These are phyloP conservation scores for Diplosoma virens DNA, from an alignment of 23 tunicate genomes.

Conservation along the genomic window DNA sequence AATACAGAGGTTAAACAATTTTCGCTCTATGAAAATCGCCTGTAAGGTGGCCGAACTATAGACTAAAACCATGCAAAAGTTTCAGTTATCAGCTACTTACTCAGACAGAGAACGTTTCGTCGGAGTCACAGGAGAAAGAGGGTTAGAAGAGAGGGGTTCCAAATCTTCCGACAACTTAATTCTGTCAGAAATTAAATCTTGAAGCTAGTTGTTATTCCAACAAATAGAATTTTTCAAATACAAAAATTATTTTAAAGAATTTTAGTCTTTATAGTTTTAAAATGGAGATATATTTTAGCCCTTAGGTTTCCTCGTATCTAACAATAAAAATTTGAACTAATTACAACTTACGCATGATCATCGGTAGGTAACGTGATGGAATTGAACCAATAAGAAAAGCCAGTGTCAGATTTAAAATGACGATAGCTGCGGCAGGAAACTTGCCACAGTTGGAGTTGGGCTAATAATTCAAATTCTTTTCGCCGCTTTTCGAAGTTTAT, in stretches of 20 bases:
- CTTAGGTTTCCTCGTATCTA: not conserved
- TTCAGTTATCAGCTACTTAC: slow-evolving; percentile 44
- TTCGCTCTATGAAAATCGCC: no score
- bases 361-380: slow-evolving; percentile 63
- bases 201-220: no score
- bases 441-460: slow-evolving; percentile 93
- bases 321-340: not conserved
- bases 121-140: slow-evolving; percentile 37
- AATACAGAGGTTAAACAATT: no score
- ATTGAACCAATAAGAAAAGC: slow-evolving; percentile 55
- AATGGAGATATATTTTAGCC: no score
- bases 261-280: no score
- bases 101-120: slow-evolving; percentile 30
- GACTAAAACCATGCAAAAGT: no score
- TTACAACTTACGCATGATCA: slow-evolving; percentile 68
- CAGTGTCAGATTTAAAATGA: slow-evolving; percentile 33
- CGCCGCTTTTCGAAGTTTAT: slow-evolving; percentile 92
- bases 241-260: no score
- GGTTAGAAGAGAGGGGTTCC: slow-evolving; percentile 13
- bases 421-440: slow-evolving; percentile 74
- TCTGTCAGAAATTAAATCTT: not conserved
- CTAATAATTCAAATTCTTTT: slow-evolving; percentile 86
- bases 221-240: no score
- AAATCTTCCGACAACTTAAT: slow-evolving; percentile 28
- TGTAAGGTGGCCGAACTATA: no score